These are phyloP conservation scores for Eupsilia transversa DNA, from an alignment of 2,888 invertebrate genomes.

Conservation along the genomic window DNA sequence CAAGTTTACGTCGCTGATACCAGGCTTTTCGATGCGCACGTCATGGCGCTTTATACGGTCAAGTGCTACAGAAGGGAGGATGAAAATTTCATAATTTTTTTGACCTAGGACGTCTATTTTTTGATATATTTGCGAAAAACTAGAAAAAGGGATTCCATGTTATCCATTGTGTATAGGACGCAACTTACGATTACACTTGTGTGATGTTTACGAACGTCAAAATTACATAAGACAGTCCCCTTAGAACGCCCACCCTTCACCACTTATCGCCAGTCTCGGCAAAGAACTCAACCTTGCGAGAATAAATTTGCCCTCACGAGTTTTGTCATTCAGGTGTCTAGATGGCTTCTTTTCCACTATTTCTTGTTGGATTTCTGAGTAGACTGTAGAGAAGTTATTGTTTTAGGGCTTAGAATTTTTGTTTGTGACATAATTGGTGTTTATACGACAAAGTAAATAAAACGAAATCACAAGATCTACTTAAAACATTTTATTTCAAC, in stretches of 20 bases:
- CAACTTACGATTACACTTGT: too few species aligned
- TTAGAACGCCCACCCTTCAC: too few species aligned
- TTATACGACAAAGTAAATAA: not conserved
- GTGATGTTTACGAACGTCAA: too few species aligned
- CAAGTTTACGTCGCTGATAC: too few species aligned
- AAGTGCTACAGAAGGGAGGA: too few species aligned
- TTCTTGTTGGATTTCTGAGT: slow-evolving; percentile 33
- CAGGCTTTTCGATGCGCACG: too few species aligned
- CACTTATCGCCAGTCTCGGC: slow-evolving; percentile 65
- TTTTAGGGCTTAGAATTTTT: not conserved
- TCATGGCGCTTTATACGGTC: too few species aligned
- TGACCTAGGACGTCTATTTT: not conserved
- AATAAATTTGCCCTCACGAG: slow-evolving; percentile 61
- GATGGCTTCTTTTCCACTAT: slow-evolving; percentile 37
- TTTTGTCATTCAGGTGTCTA: slow-evolving; percentile 56
- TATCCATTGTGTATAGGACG: not conserved
- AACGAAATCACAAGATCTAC: slow-evolving; percentile 33
- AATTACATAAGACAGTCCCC: too few species aligned
- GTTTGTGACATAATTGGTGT: not conserved
- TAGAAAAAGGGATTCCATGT: not conserved
- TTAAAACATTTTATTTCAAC: slow-evolving; percentile 71
- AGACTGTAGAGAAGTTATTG: slow-evolving; percentile 20
- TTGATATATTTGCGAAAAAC: not conserved
- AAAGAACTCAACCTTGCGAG: slow-evolving; percentile 60
- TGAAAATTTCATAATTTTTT: not conserved